Evolutionary conservation across 2,888 invertebrate species (phyloP), one percentile per base, ranked within the genome.

Genomic region (Zaprionus obscuricornis): DNA sequence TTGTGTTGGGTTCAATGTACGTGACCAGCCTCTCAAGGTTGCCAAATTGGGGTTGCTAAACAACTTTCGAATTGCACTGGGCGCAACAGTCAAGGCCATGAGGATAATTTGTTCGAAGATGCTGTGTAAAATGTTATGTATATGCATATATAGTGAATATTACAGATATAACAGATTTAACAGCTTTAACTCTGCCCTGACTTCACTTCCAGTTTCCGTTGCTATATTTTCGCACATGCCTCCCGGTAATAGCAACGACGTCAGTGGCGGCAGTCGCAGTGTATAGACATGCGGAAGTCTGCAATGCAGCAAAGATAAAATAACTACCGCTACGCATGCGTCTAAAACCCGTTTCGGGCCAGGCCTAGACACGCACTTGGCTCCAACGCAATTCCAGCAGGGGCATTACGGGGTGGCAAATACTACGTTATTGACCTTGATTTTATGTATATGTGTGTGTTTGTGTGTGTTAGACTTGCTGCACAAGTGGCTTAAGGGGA

Each of bases 251-350:
- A n/a, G 27, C 22, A 42, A 17, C 40, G 18, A 17, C 16, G 34
- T 20, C 36, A 31, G 46, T 2, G 17, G 5, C 37, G 29, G 31
- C 16, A n/a, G n/a, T n/a, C n/a, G n/a, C n/a, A n/a, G n/a, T n/a
- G n/a, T n/a, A n/a, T 49, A 29, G 29, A 51, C 34, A 86, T 63
- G 81, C 81, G 81, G 81, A 81, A 81, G 85, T 84, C 58, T 60
- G 57, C 45, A 27, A 8, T 64, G 69, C 66, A 51, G 63, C 67
- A 77, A 65, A n/a, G n/a, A n/a, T n/a, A n/a, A n/a, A n/a, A n/a
- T n/a, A n/a, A n/a, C n/a, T n/a, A 69, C 81, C 77, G 81, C 81
- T 86, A 81, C 86, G 86, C 81, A 81, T 81, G 67, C 57, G 74
- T 24, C 62, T 26, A 42, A 58, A 84, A 76, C 76, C 45, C 27